Base-by-base conservation (phyloP, 2,888 invertebrate genomes). In the Julus scandinavius region DNA sequence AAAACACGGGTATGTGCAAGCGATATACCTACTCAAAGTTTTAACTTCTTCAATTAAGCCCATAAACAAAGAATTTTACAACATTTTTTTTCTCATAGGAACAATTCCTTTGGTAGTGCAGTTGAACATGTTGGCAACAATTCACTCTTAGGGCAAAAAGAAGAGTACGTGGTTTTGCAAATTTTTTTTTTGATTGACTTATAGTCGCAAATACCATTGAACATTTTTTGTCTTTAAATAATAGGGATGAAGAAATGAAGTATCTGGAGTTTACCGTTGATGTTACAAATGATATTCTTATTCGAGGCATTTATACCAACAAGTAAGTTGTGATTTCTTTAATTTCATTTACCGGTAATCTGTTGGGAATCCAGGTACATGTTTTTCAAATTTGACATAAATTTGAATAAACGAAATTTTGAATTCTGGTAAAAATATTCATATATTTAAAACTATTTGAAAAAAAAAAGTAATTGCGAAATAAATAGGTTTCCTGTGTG, bases 231-330 rank as follows among this genome's bases (percentile, higher is more conserved):
- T 40, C 40, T 17, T 84, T 4, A 41, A 15, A 40, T 40, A 41
- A 17, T n/a, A 85, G 85, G 15, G 85, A 85, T 38, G 85, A 88
- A n/a, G 88, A 88, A 45, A n/a, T 58, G 41, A 86, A 80, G 4
- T 89, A 87, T 58, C 83, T 89, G 40, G 83, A 89, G n/a, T 89
- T 89, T 63, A 88, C 87, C 29, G 87, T 63, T 4, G 89, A 89
- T 85, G 87, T 89, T n/a, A 89, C 89, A 38, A 89, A 89, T 85
- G 89, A 89, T 45, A 88, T 89, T 45, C 40, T 89, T 50, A 13
- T 88, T 40, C 63, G 87, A 40, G 89, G 89, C 11, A 87, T 89
- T 49, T 89, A 87, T 50, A 89, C 89, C 29, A 87, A 89, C 41
- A 87, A 85, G 89, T 89, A 40, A 84, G 84, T 41, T 85, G 13